phyloP scores from a whole-genome alignment of 2,797 vertebrate species.

The Lepus townsendii region DNA sequence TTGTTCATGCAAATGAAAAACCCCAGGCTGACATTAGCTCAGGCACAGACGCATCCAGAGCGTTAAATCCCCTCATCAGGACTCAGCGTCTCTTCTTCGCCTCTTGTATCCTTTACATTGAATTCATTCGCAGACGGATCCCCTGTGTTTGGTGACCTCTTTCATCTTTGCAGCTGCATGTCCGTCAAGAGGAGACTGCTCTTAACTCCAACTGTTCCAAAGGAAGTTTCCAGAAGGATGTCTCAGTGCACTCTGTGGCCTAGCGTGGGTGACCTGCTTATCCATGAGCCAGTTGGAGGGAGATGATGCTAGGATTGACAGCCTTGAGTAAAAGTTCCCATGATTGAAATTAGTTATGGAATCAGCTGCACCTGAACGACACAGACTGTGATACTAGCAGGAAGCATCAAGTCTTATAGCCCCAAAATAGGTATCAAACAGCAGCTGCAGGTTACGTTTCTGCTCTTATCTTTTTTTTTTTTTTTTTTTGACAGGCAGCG shows the following conservation, averaged over 20 bases:
- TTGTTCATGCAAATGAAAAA: conserved; percentile 39
- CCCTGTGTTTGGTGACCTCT: background rate
- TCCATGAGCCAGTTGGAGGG: background rate
- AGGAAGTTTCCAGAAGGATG: background rate
- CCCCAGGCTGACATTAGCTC: background rate
- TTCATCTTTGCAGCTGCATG: background rate
- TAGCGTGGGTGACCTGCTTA: background rate
- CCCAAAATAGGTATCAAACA: background rate
- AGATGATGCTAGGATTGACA: background rate
- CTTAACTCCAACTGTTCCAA: background rate
- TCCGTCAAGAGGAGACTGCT: background rate
- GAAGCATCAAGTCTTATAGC: background rate
- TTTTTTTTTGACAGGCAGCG: too few relatives aligned
- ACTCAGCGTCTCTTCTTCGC: background rate
- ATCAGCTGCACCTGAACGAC: background rate
- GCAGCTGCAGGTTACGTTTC: background rate
- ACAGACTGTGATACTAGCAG: background rate
- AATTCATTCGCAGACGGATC: background rate
- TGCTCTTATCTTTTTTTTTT: background rate
- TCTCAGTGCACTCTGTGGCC: background rate
- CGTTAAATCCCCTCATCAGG: background rate
- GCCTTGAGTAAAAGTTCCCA: background rate
- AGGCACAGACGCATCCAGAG: background rate
- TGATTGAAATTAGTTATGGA: background rate
- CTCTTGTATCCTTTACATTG: background rate